phyloP scores from a whole-genome alignment of 23 tunicate species.

The Trididemnum nubilum region DNA sequence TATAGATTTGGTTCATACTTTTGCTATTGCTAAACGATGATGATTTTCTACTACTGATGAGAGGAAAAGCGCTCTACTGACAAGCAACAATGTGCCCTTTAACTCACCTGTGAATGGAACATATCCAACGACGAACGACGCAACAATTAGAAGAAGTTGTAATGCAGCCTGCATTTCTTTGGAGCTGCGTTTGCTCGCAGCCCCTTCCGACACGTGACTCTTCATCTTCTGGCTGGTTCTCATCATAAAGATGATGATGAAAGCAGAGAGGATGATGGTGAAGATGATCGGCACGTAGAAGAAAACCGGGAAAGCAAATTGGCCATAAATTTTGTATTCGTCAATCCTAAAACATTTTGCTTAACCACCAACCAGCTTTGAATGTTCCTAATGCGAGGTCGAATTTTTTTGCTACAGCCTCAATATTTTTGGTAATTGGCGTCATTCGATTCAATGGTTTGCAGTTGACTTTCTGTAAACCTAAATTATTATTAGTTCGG shows the following conservation, averaged over 20 bases:
- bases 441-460: no score
- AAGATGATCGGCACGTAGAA: slow-evolving; percentile 15
- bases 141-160: slow-evolving; percentile 46
- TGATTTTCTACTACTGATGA: no score
- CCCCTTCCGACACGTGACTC: neutral
- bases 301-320: slow-evolving; percentile 2
- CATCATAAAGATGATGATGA: slow-evolving; percentile 1
- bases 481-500: no score
- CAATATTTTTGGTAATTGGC: no score
- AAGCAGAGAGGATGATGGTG: neutral
- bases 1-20: no score
- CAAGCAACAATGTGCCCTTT: no score
- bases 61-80: no score
- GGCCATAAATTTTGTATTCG: neutral
- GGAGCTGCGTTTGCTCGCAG: neutral
- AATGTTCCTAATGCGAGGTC: no score
- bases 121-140: slow-evolving; percentile 50
- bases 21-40: no score
- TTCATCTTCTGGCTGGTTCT: neutral
- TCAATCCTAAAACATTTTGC: slow-evolving; percentile 3
- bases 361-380: no score
- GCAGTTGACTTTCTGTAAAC: no score
- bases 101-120: slow-evolving; percentile 52
- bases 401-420: no score
- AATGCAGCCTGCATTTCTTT: slow-evolving; percentile 19